Conservation (phyloP, 1,140 invertebrate species). For the Drosophila santomea region DNA sequence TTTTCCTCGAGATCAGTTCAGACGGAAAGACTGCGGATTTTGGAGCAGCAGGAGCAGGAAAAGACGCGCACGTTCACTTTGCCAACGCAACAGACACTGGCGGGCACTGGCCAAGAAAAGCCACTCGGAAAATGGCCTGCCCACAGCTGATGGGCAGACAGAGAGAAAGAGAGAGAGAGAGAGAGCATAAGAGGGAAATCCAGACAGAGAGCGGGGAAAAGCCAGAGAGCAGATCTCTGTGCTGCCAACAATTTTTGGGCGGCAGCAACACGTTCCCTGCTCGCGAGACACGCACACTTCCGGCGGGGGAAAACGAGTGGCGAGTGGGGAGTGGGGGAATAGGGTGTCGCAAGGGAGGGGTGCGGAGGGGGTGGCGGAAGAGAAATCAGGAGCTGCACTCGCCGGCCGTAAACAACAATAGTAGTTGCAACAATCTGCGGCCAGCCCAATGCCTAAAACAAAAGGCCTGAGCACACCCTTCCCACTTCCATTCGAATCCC, state of each 20-base stretch:
- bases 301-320: slow-evolving; percentile 37
- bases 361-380: neutral
- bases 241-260: slow-evolving; percentile 24
- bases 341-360: neutral
- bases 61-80: slow-evolving; percentile 73
- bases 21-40: slow-evolving; percentile 25
- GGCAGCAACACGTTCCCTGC: slow-evolving; percentile 40
- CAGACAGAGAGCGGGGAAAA: slow-evolving; percentile 1
- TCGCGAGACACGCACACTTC: slow-evolving; percentile 66
- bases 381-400: slow-evolving; percentile 32
- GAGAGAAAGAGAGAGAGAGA: neutral
- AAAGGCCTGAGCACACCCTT: slow-evolving; percentile 19
- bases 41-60: slow-evolving; percentile 47
- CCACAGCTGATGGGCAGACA: slow-evolving; percentile 27
- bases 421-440: slow-evolving; percentile 75
- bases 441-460: slow-evolving; percentile 51
- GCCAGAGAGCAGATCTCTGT: slow-evolving; percentile 37
- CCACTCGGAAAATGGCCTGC: slow-evolving; percentile 35
- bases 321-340: slow-evolving; percentile 1
- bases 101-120: slow-evolving; percentile 48
- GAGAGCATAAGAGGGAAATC: neutral
- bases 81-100: slow-evolving; percentile 80
- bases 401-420: slow-evolving; percentile 71
- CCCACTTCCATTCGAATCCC: slow-evolving; percentile 2
- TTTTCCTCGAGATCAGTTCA: slow-evolving; percentile 31